Base-by-base conservation (phyloP, 2,888 invertebrate genomes). In the Heliconius hortense region DNA sequence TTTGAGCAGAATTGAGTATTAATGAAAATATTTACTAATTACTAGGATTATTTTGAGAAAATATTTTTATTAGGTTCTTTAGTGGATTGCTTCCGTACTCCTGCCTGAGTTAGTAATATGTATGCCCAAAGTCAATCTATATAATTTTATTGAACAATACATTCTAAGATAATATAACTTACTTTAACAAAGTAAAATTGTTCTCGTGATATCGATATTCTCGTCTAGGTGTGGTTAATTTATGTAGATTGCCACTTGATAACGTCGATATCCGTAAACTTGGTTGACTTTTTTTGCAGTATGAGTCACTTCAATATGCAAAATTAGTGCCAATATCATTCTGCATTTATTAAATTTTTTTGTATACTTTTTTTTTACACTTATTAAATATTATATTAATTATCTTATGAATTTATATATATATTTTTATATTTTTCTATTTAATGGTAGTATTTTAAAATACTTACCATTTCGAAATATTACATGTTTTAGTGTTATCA, bases 241-340 rank as follows among this genome's bases (percentile, higher is more conserved):
- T 68, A 39, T 70, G 56, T 70, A n/a, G n/a, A 59, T 39, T 59
- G 53, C 28, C 11, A 26, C 24, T 64, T 60, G 53, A 63, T 69
- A 69, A 53, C 53, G n/a, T 70, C 18, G 26, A 66, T 35, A 72
- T 53, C 63, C 63, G 62, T 53, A 35, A 63, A 72, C 43, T 63
- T n/a, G 1, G n/a, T 1, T 56, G 28, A 2, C 39, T 71, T 72
- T 72, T 63, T 26, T 18, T 53, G 15, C n/a, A n/a, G 13, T 11
- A 68, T 63, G 39, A 71, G n/a, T 71, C 62, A 69, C 56, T 69
- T 53, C 28, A 53, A 15, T 39, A 67, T 67, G 26, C 28, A 15
- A 68, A 26, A 48, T 53, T 28, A 13, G 28, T 18, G 28, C 7
- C 21, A 66, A 64, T 64, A 64, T 35, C 15, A 35, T 35, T 60